Conservation (phyloP, 2,113 vertebrate genomes). For the Alosa alosa region DNA sequence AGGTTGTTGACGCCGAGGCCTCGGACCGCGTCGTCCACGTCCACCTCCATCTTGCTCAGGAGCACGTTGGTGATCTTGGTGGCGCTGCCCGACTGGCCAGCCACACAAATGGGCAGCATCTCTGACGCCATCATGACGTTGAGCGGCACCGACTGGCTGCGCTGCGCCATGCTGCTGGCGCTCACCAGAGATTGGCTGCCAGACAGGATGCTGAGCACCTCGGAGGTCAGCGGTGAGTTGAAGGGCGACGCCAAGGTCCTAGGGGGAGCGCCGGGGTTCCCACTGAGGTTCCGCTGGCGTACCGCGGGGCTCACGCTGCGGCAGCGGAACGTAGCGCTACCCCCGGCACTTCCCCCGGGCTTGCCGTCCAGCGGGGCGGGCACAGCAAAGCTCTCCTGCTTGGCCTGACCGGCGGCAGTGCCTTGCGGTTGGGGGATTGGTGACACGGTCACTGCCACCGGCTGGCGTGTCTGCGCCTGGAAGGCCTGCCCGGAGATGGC, state of each 20-base stretch:
- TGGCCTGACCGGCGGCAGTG: conserved; percentile 70
- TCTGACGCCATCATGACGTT: conserved; percentile 98
- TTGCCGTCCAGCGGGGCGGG: conserved; percentile 95
- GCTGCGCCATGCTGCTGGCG: conserved; percentile 88
- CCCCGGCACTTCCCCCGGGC: conserved; percentile 66
- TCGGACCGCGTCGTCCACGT: conserved; percentile 88
- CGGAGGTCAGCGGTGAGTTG: conserved; percentile 83
- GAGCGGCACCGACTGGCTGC: conserved; percentile 94
- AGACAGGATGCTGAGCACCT: conserved; percentile 84
- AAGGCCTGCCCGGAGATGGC: conserved; percentile 92
- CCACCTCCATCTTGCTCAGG: conserved; percentile 94
- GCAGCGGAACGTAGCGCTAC: conserved; percentile 83
- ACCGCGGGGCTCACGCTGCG: conserved; percentile 89
- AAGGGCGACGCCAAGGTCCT: conserved; percentile 83
- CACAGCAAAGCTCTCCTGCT: conserved; percentile 96
- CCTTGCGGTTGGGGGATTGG: conserved; percentile 82
- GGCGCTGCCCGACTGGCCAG: conserved; percentile 82
- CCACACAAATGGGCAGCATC: conserved; percentile 77
- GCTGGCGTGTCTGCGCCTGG: conserved; percentile 84
- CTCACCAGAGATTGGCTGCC: conserved; percentile 78
- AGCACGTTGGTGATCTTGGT: conserved; percentile 95
- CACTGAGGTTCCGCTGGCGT: conserved; percentile 92
- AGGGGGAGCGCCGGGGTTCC: conserved; percentile 77
- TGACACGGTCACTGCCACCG: conserved; percentile 86
- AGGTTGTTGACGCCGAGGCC: conserved; percentile 97